A percentile compares a stretch with the other conserved stretches of the same genome.
Evolutionary conservation across 2,888 invertebrate genomes (phyloP).

Genomic region (Drosophila putrida): DNA sequence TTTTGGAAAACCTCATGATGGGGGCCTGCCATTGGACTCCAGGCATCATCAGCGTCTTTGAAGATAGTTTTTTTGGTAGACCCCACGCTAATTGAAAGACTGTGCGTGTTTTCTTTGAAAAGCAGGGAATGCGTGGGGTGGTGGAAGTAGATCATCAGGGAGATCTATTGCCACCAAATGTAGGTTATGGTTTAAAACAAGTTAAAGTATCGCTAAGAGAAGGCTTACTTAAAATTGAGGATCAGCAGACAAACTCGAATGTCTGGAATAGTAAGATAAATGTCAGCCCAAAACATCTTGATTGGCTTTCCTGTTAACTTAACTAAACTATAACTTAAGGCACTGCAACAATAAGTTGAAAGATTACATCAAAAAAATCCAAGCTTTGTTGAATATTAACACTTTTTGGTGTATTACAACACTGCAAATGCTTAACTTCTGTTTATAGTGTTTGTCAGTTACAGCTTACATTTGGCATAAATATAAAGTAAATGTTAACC

Average conservation of each 20-base stretch:
- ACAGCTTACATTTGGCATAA: background rate
- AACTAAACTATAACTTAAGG: too few relatives aligned
- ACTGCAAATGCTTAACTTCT: constrained; percentile 1
- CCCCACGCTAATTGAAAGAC: constrained; percentile 58
- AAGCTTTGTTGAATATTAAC: background rate
- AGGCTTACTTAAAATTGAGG: background rate
- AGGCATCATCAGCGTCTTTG: constrained; percentile 14
- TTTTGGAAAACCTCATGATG: constrained; percentile 38
- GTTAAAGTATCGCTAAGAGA: background rate
- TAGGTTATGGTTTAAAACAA: constrained; percentile 16
- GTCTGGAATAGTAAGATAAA: background rate
- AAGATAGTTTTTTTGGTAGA: constrained; percentile 24
- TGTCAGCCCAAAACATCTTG: background rate
- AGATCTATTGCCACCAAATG: constrained; percentile 12
- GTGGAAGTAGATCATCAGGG: constrained; percentile 10
- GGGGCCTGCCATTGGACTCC: constrained; percentile 23
- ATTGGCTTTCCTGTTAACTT: too few relatives aligned
- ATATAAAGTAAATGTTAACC: constrained; percentile 7
- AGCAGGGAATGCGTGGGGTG: constrained; percentile 30
- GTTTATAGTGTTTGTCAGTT: background rate
- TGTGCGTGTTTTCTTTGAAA: constrained; percentile 35
- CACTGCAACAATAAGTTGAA: background rate
- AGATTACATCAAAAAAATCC: background rate
- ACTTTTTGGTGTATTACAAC: background rate
- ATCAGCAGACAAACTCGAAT: background rate